These are phyloP conservation scores for Platyscapa corneri DNA, from an alignment of 1,140 invertebrate species.

Conservation along the genomic window DNA sequence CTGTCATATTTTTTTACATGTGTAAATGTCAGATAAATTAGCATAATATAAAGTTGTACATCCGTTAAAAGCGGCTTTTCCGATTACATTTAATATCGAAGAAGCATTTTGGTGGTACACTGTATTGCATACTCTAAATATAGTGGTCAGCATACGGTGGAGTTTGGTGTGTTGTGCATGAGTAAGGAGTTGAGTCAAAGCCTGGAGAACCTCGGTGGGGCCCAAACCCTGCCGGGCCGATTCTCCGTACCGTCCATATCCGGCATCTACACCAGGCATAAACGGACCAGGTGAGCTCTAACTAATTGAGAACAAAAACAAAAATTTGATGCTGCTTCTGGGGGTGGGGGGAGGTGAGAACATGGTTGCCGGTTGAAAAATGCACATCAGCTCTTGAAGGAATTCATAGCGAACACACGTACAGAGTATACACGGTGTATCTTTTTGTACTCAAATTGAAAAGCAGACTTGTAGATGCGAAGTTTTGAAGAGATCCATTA, in stretches of 20 bases:
- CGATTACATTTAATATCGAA: slow-evolving; percentile 46
- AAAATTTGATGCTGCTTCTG: slow-evolving; percentile 54
- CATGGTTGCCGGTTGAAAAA: neutral
- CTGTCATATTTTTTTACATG: no score
- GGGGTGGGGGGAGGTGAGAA: no score
- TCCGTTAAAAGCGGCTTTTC: neutral
- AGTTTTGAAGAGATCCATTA: no score
- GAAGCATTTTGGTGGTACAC: slow-evolving; percentile 72
- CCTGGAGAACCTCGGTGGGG: slow-evolving; percentile 76
- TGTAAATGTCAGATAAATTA: slow-evolving; percentile 10
- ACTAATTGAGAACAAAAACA: slow-evolving; percentile 26
- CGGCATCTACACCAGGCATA: slow-evolving; percentile 77
- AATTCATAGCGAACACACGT: neutral
- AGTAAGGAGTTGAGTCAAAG: slow-evolving; percentile 77
- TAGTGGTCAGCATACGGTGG: slow-evolving; percentile 76
- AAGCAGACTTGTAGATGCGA: neutral
- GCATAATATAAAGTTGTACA: neutral
- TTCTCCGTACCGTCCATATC: slow-evolving; percentile 75
- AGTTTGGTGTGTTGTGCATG: slow-evolving; percentile 76
- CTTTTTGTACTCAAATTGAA: neutral
- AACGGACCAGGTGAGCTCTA: slow-evolving; percentile 76
- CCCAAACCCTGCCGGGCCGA: slow-evolving; percentile 75
- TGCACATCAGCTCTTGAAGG: neutral
- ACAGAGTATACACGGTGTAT: neutral
- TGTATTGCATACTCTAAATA: slow-evolving; percentile 72